These are phyloP conservation scores for Toxotes chatareus DNA, from an alignment of 2,113 vertebrate genomes.

Conservation along the genomic window DNA sequence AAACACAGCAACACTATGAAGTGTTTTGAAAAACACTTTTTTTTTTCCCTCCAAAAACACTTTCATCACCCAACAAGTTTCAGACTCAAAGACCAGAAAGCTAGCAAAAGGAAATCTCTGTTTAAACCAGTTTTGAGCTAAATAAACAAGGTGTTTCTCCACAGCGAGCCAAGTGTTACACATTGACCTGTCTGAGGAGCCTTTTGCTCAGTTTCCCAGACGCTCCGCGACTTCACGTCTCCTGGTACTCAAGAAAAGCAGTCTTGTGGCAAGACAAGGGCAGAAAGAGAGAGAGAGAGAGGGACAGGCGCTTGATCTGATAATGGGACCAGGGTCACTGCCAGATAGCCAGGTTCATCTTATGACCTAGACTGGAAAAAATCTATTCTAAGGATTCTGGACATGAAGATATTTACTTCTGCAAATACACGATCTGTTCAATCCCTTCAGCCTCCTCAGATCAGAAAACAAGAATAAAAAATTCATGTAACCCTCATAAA, in stretches of 20 bases:
- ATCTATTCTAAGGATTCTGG: not conserved
- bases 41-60: constrained; percentile 12
- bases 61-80: constrained; percentile 23
- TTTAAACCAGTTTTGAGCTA: constrained; percentile 48
- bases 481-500: not conserved
- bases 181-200: constrained; percentile 64
- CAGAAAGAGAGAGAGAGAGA: not conserved
- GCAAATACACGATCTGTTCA: not conserved
- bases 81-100: constrained; percentile 24
- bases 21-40: not conserved
- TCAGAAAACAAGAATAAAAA: not conserved
- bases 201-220: constrained; percentile 64
- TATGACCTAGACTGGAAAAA: constrained; percentile 18
- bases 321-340: constrained; percentile 38
- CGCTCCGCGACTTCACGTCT: constrained; percentile 58
- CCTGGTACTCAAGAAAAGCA: constrained; percentile 19
- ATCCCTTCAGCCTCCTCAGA: not conserved
- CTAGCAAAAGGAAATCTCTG: constrained; percentile 53
- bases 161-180: constrained; percentile 73
- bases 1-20: not conserved
- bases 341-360: constrained; percentile 27
- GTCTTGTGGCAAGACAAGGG: constrained; percentile 14
- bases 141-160: constrained; percentile 75
- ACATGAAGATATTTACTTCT: not conserved
- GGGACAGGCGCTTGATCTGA: constrained; percentile 11